Evolutionary conservation across 2,797 vertebrate genomes (phyloP).

Genomic region (Sardinella longiceps): DNA sequence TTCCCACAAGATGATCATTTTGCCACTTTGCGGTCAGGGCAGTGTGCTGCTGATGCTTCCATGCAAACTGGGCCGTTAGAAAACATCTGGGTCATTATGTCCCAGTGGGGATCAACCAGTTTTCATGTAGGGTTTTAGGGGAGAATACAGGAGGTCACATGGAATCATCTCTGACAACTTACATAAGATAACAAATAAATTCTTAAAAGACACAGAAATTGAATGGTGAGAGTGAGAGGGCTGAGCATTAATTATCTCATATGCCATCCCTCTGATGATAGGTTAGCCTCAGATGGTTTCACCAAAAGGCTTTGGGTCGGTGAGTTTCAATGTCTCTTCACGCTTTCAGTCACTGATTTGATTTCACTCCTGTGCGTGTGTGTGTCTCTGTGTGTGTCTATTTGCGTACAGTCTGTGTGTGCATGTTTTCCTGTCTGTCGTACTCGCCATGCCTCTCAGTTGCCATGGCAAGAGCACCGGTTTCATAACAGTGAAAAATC

Average conservation of each 20-base stretch:
- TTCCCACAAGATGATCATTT: not conserved
- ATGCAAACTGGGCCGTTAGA: not conserved
- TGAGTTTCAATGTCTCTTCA: constrained; percentile 22
- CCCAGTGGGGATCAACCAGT: not conserved
- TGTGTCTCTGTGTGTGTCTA: constrained; percentile 29
- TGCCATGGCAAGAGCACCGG: constrained; percentile 61
- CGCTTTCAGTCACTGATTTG: constrained; percentile 17
- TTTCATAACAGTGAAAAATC: constrained; percentile 64
- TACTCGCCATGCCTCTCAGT: constrained; percentile 35
- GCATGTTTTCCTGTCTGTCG: not conserved
- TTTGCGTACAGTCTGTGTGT: constrained; percentile 13
- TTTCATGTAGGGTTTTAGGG: not conserved
- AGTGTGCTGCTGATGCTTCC: not conserved
- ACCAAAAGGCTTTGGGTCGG: not conserved
- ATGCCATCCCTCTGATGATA: not conserved
- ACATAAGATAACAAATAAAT: not conserved
- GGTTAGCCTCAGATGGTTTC: not conserved
- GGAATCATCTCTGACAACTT: not conserved
- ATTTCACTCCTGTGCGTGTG: not conserved
- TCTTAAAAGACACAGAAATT: not conserved
- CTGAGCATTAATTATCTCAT: not conserved
- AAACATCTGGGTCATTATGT: not conserved
- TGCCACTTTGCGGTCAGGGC: not conserved
- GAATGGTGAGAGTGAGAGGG: not conserved
- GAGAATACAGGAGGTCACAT: not conserved